phyloP scores from a whole-genome alignment of 2,888 invertebrate species.

The Rhyacophila evoluta region DNA sequence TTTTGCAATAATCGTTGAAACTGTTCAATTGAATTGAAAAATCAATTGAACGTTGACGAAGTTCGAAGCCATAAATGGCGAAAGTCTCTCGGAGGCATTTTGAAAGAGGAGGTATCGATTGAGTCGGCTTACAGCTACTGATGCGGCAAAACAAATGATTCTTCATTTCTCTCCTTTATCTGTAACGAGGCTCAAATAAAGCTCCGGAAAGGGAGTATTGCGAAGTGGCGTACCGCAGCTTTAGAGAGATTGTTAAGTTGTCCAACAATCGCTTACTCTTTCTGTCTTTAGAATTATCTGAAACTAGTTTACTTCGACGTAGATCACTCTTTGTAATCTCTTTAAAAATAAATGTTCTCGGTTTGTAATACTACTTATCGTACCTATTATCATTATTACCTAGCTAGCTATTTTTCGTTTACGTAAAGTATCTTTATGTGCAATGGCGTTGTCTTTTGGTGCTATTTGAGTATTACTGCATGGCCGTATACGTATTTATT shows the following conservation, averaged over 20 bases:
- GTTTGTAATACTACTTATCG: too few relatives aligned
- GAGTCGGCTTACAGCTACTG: slow-evolving; percentile 37
- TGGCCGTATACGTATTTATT: too few relatives aligned
- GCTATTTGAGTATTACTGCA: too few relatives aligned
- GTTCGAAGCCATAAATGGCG: slow-evolving; percentile 26
- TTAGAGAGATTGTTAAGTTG: neutral
- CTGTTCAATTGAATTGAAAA: neutral
- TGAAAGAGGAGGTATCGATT: slow-evolving; percentile 34
- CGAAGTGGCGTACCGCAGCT: neutral
- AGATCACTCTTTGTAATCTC: too few relatives aligned
- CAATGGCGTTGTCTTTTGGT: too few relatives aligned
- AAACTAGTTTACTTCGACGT: too few relatives aligned
- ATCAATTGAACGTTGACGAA: slow-evolving; percentile 22
- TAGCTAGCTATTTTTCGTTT: too few relatives aligned
- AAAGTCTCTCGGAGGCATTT: slow-evolving; percentile 23
- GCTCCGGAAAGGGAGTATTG: slow-evolving; percentile 20
- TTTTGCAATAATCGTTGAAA: neutral
- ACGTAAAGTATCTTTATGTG: too few relatives aligned
- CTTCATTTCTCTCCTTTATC: slow-evolving; percentile 53
- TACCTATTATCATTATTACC: too few relatives aligned
- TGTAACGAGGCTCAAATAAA: slow-evolving; percentile 52
- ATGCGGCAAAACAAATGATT: slow-evolving; percentile 51
- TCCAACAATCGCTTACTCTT: too few relatives aligned
- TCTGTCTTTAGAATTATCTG: too few relatives aligned
- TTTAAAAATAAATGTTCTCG: too few relatives aligned